phyloP scores from a whole-genome alignment of 2,113 vertebrate genomes.

The Entomyzon cyanotis region DNA sequence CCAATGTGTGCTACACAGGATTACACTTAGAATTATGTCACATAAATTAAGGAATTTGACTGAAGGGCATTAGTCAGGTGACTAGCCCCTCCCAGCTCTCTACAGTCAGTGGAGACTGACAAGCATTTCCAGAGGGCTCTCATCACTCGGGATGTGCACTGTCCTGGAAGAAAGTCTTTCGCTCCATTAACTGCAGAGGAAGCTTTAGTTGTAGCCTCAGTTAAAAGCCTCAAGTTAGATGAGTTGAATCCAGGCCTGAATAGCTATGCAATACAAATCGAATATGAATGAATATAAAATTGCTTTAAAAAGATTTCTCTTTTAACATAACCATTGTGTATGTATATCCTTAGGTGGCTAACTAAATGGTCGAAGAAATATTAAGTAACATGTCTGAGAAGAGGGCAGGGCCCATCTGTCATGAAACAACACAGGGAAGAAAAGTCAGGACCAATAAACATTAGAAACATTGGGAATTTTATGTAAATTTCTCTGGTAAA shows the following conservation, averaged over 20 bases:
- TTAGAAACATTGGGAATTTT: not conserved
- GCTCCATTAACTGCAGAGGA: conserved; percentile 28
- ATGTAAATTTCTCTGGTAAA: not conserved
- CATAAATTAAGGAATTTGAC: not conserved
- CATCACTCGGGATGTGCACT: not conserved
- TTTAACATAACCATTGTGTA: not conserved
- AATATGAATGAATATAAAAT: not conserved
- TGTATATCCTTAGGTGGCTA: not conserved
- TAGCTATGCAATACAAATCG: not conserved
- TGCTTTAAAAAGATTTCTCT: not conserved
- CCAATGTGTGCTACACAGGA: not conserved
- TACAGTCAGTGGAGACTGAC: not conserved
- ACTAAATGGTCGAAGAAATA: not conserved
- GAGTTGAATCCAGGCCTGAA: conserved; percentile 17
- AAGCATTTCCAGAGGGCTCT: not conserved
- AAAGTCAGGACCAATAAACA: not conserved
- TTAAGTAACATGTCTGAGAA: not conserved
- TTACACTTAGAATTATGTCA: not conserved
- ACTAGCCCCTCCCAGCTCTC: not conserved
- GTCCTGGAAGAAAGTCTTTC: conserved; percentile 8
- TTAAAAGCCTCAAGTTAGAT: conserved; percentile 21
- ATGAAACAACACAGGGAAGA: not conserved
- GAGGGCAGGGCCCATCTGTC: not conserved
- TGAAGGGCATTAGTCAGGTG: not conserved
- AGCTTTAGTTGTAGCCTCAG: not conserved